Conservation (phyloP, 1,140 invertebrate species). For the Hylaeus volcanicus region DNA sequence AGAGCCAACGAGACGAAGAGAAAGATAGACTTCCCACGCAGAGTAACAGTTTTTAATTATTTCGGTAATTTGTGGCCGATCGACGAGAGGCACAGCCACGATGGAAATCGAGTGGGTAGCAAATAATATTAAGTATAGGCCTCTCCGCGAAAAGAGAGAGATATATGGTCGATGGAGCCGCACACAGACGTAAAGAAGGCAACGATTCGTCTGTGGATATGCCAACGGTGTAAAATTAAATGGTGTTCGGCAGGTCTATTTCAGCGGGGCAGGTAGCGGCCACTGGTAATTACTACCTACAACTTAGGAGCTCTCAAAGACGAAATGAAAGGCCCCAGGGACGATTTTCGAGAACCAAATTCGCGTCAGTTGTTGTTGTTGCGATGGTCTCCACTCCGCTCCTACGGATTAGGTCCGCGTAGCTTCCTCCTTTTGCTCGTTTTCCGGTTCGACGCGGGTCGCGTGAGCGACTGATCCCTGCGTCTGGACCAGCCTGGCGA, state of each 20-base stretch:
- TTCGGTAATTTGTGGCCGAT: conserved; percentile 78
- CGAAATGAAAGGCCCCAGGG: conserved; percentile 67
- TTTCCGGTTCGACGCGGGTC: conserved; percentile 39
- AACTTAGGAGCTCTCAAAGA: conserved; percentile 72
- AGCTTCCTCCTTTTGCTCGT: conserved; percentile 34
- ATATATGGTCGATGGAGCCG: conserved; percentile 65
- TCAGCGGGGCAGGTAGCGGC: conserved; percentile 78
- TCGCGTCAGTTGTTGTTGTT: conserved; percentile 51
- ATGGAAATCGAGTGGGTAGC: conserved; percentile 70
- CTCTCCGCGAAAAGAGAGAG: conserved; percentile 65
- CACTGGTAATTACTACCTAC: conserved; percentile 79
- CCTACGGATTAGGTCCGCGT: too few relatives aligned
- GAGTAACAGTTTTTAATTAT: conserved; percentile 77
- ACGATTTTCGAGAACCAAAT: conserved; percentile 69
- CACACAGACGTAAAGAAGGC: conserved; percentile 21
- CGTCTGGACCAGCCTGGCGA: too few relatives aligned
- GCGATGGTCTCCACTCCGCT: not conserved
- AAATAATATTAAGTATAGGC: conserved; percentile 80
- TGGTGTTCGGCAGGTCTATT: conserved; percentile 77
- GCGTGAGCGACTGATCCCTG: conserved; percentile 42
- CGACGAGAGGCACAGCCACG: conserved; percentile 54
- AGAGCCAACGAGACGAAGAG: not conserved
- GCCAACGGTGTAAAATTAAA: conserved; percentile 77
- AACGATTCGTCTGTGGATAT: conserved; percentile 41
- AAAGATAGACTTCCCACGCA: conserved; percentile 71